Base-by-base conservation (phyloP, 2,797 vertebrate species). In the Mus minutoides region DNA sequence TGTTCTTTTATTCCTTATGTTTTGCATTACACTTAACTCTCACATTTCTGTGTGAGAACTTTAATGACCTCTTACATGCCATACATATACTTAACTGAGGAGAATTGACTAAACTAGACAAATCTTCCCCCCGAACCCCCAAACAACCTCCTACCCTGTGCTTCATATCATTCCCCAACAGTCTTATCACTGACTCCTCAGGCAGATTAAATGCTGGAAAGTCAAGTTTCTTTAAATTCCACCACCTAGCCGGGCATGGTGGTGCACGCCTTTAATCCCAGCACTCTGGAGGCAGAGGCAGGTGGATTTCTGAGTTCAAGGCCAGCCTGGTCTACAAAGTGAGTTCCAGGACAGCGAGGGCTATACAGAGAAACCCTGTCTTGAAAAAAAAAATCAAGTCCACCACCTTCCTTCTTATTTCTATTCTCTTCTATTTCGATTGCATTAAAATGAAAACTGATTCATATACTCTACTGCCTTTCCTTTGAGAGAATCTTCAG, bases 121-220 rank as follows among this genome's bases (percentile, higher is more conserved):
- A 34, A 40, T 62, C 2, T 31, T 46, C 6, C 6, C 46, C 46
- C 7, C 46, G n/a, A n/a, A 7, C 29, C 79, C 17, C n/a, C 26
- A 69, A 40, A 34, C 34, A 26, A 8, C 0, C 0, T 5, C 26
- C 11, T 1, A n/a, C 1, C 16, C 29, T 9, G 24, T 13, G 31
- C 52, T 19, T 29, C 34, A 10, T 52, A 10, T 22, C 17, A 10
- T 73, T 14, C 2, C 2, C 21, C 31, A 19, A 1, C 1, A 64
- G 24, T 1, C 40, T 77, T 49, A 14, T 1, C 37, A 14, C 56
- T 4, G 52, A 82, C 73, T 83, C 7, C 49, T 58, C 8, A 0
- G 0, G 17, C 60, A 79, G 21, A 26, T 71, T 17, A 43, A 80
- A 62, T 26, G 9, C 24, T 62, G 6, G 0, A 3, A 56, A 73